A percentile compares a stretch with the other conserved stretches of the same genome.
Evolutionary conservation across 2,888 invertebrate species (phyloP).

Genomic region (Piscicola geometra): DNA sequence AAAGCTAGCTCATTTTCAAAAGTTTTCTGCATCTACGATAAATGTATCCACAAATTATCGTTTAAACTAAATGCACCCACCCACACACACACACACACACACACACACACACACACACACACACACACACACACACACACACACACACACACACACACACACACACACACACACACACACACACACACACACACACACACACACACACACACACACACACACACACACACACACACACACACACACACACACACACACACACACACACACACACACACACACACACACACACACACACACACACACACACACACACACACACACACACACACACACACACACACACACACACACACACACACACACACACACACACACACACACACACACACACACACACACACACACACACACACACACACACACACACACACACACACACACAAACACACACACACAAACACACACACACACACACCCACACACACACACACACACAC

Average conservation of each 20-base stretch:
- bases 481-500: too few species aligned
- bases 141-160: neutral
- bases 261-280: slow-evolving; percentile 17
- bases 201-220: slow-evolving; percentile 7
- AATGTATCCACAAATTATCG: too few species aligned
- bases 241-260: slow-evolving; percentile 21
- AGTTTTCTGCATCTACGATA: too few species aligned
- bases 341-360: slow-evolving; percentile 23
- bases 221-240: slow-evolving; percentile 15
- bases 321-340: slow-evolving; percentile 7
- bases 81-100: neutral
- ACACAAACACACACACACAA: slow-evolving; percentile 5
- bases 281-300: slow-evolving; percentile 21
- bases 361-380: slow-evolving; percentile 14
- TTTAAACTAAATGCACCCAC: too few species aligned
- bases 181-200: neutral
- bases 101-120: neutral
- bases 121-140: slow-evolving; percentile 9
- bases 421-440: slow-evolving; percentile 7
- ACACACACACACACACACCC: slow-evolving; percentile 4
- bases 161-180: slow-evolving; percentile 10
- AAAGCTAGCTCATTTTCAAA: too few species aligned
- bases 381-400: slow-evolving; percentile 15
- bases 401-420: slow-evolving; percentile 11
- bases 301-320: slow-evolving; percentile 26